Conservation (phyloP, 2,113 vertebrate species). For the Panthera tigris region DNA sequence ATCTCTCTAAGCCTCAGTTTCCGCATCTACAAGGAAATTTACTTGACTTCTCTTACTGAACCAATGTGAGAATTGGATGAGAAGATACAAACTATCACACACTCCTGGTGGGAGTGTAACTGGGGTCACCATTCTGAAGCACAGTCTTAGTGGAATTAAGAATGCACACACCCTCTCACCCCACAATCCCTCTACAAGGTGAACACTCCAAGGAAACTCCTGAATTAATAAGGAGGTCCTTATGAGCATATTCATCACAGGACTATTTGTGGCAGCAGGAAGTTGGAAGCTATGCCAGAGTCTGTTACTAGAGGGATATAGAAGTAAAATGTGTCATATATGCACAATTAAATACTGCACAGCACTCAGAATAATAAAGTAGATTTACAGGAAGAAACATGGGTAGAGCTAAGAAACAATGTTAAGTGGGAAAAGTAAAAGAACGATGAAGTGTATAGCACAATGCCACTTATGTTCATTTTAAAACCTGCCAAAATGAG, state of each 20-base stretch:
- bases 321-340: background rate
- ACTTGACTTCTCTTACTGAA: background rate
- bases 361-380: background rate
- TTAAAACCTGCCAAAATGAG: background rate
- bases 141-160: background rate
- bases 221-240: background rate
- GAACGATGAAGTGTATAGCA: background rate
- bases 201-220: background rate
- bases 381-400: background rate
- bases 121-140: background rate
- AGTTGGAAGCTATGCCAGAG: background rate
- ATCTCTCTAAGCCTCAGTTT: background rate
- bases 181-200: background rate
- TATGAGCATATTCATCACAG: background rate
- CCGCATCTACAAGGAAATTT: background rate
- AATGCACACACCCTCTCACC: background rate
- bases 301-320: background rate
- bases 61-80: background rate
- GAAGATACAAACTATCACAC: background rate
- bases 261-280: background rate
- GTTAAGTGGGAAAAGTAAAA: background rate
- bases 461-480: background rate
- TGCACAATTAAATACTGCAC: background rate
- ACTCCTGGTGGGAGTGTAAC: background rate
- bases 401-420: background rate